Evolutionary conservation across 2,113 vertebrate species (phyloP).

Genomic region (Leucopternis melanops): DNA sequence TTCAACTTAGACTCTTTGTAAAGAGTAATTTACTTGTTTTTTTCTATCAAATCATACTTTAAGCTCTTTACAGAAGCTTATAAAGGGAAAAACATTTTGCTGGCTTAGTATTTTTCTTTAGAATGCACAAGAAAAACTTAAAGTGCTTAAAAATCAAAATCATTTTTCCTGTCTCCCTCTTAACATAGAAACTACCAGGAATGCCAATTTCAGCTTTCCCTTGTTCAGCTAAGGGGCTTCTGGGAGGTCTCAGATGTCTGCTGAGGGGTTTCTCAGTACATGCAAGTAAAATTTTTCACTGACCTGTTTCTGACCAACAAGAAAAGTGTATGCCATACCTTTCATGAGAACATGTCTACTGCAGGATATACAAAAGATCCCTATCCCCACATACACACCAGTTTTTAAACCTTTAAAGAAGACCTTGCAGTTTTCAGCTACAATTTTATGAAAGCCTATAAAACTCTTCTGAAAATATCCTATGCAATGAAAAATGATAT

Average conservation of each 20-base stretch:
- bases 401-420: background rate
- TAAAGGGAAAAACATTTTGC: background rate
- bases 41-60: background rate
- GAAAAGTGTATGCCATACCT: background rate
- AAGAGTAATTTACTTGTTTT: background rate
- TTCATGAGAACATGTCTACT: background rate
- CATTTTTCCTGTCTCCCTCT: background rate
- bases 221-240: background rate
- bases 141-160: background rate
- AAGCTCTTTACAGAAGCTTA: background rate
- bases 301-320: background rate
- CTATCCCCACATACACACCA: background rate
- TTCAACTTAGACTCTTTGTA: background rate
- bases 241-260: background rate
- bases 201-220: background rate
- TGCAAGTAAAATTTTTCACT: background rate
- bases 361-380: background rate
- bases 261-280: background rate
- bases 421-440: background rate
- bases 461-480: background rate
- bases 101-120: background rate
- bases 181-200: background rate
- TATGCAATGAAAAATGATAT: background rate
- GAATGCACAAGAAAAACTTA: background rate
- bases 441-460: background rate